Evolutionary conservation across 2,888 invertebrate genomes (phyloP), one percentile per base, ranked within the genome.

Genomic region (Parascotia fuliginaria): DNA sequence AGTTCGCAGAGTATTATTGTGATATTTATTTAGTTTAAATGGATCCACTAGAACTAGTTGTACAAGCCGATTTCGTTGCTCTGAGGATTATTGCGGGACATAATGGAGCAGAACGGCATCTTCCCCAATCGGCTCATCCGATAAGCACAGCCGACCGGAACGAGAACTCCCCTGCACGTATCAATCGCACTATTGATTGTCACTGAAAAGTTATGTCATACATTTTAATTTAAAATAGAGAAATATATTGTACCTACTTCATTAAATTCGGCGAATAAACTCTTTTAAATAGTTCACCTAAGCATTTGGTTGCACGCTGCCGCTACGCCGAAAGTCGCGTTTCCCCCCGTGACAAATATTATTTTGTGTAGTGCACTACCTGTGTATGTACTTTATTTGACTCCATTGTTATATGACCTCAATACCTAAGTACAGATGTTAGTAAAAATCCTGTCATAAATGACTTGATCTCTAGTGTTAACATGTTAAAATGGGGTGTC

Each of bases 81-180:
- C 61, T 60, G 56, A 77, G 79, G 83, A 84, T 88, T 86, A 84
- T 80, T 78, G 77, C 73, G 52, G 67, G 72, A 83, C 73, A 89
- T 85, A 90, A 90, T 89, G 87, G 87, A 79, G 85, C 89, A 87
- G 85, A 89, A 89, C 88, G 79, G 63, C 66, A 71, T 81, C 74
- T 80, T 78, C 82, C 84, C 83, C 82, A 81, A 83, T 79, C 81
- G 82, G 81, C 79, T 85, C 83, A 88, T 87, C 84, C 83, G 87
- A 87, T 86, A 81, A 85, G 80, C 77, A 88, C 88, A 86, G 77
- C 83, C 85, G 79, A 88, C 86, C 86, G 91, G 88, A 90, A 90
- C 90, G 81, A 40, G 55, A 53, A 60, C 75, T 81, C 83, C 87
- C 87, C 83, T 68, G 75, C 68, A 71, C 78, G 66, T 81, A 85